These are phyloP conservation scores for Acromyrmex echinatior DNA, from an alignment of 1,140 invertebrate species.

Conservation along the genomic window DNA sequence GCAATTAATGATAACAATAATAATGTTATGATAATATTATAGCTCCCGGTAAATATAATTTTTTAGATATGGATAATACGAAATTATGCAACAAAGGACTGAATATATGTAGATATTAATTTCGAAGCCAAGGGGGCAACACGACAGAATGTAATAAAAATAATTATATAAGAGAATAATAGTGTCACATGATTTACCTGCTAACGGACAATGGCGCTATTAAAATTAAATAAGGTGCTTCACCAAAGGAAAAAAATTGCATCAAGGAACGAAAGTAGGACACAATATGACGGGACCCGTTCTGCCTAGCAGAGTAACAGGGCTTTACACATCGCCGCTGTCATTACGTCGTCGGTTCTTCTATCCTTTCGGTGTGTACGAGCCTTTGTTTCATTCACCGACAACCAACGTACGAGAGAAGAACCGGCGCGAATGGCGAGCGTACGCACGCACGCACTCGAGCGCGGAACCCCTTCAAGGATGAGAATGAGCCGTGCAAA, in stretches of 20 bases:
- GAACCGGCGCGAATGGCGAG: constrained; percentile 39
- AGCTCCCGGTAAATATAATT: neutral
- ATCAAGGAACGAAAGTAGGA: neutral
- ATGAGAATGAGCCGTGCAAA: constrained; percentile 55
- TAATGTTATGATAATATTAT: neutral
- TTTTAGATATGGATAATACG: neutral
- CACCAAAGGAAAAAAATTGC: constrained; percentile 9
- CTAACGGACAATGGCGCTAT: constrained; percentile 19
- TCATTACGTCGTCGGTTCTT: constrained; percentile 6
- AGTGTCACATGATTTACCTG: neutral
- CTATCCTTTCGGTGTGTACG: constrained; percentile 50
- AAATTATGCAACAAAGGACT: neutral
- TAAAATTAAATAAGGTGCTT: constrained; percentile 32
- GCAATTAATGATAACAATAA: neutral
- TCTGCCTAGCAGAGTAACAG: constrained; percentile 46
- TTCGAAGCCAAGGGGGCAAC: neutral
- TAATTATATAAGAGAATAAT: constrained; percentile 21
- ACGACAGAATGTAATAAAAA: neutral
- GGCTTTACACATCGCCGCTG: constrained; percentile 8
- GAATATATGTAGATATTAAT: neutral
- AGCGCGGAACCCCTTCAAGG: constrained; percentile 68
- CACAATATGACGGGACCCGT: neutral
- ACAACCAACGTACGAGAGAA: constrained; percentile 58
- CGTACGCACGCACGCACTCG: constrained; percentile 66
- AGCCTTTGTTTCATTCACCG: constrained; percentile 75